phyloP scores from a whole-genome alignment of 2,797 vertebrate genomes.

The Huso huso region DNA sequence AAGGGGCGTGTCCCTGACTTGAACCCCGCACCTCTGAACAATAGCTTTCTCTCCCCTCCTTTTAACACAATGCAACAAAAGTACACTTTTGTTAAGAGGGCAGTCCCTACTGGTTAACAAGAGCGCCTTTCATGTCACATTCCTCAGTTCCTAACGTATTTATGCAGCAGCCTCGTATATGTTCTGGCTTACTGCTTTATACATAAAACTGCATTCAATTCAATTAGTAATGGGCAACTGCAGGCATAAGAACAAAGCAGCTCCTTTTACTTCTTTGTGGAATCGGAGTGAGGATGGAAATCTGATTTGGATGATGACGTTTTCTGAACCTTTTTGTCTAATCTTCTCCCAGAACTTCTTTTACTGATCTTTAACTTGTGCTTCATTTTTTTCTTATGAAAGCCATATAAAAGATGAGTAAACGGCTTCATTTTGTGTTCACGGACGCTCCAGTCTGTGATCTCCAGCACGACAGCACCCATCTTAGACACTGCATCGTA shows the following conservation, averaged over 20 bases:
- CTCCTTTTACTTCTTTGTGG: conserved; percentile 6
- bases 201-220: conserved; percentile 17
- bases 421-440: background rate
- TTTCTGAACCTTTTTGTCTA: background rate
- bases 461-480: background rate
- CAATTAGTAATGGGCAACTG: conserved; percentile 19
- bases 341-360: background rate
- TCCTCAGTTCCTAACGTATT: conserved; percentile 11
- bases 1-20: conserved; percentile 24
- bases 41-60: conserved; percentile 2
- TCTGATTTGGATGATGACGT: conserved; percentile 9
- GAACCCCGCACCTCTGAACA: conserved; percentile 13
- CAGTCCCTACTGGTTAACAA: conserved; percentile 17
- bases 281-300: conserved; percentile 16
- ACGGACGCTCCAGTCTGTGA: background rate
- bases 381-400: background rate
- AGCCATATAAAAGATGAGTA: background rate
- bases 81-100: conserved; percentile 12
- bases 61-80: conserved; percentile 19
- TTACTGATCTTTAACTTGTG: background rate
- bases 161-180: background rate
- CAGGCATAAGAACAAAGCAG: conserved; percentile 9
- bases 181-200: conserved; percentile 7
- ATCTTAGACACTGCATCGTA: background rate
- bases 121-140: conserved; percentile 16